Base-by-base conservation (phyloP, 92 coral and sea anemone species). In the Phenganax subtilis region DNA sequence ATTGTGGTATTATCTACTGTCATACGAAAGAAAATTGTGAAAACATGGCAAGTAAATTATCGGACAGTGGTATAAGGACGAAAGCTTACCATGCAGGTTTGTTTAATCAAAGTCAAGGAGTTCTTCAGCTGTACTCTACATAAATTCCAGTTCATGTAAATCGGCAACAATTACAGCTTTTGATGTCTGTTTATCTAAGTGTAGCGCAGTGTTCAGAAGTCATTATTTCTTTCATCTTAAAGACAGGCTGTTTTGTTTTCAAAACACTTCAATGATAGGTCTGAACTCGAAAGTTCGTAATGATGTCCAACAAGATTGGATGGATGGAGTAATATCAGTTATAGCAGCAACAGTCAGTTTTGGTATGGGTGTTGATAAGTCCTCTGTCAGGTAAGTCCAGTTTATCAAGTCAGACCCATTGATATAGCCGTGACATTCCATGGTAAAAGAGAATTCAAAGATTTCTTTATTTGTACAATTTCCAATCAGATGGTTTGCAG, bases 321-420 rank as follows among this genome's bases (percentile, higher is more conserved):
- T 94, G 98, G 92, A 90, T 84, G 98, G 97, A 8, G 87, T 85
- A 44, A 89, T 94, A 12, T 84, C 91, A 51, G 93, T 92, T 37
- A 94, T 94, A 73, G 97, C 91, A 60, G 98, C 98, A 1, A 94
- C 98, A 8, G 87, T 94, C 54, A 94, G 98, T 83, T 94, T 94
- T 92, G 98, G 98, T 47, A 94, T 94, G 98, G 98, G 98, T 63
- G 91, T 94, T 8, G 94, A 94, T 66, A 94, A 94, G 75, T 89
- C 91, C 7, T 77, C 96, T 70, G 98, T 94, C 61, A 94, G 98
- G 98, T 90, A 81, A 86, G 80, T 7, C 51, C 10, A 15, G 0
- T 51, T 56, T 27, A 16, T 51, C 47, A 82, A 30, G 31, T 20
- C 16, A 59, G 65, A 59, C 16, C 65, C 16, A 59, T 37, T 37